phyloP scores from a whole-genome alignment of 2,797 vertebrate species.

The Schizopygopsis malacanthus region DNA sequence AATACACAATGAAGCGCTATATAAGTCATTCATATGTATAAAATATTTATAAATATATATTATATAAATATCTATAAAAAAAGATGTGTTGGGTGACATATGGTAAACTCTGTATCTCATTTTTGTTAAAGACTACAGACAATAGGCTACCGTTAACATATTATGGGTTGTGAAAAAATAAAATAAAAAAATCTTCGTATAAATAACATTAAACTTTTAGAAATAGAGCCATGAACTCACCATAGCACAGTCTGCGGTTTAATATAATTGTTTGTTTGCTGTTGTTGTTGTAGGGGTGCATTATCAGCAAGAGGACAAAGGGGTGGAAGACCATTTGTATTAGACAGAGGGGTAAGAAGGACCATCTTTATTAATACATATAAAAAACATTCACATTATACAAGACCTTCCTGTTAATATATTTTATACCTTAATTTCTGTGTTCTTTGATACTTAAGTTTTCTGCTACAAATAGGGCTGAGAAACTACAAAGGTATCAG shows the following conservation, averaged over 20 bases:
- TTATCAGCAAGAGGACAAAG: conserved; percentile 65
- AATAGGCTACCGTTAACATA: not conserved
- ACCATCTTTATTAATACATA: not conserved
- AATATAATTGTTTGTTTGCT: conserved; percentile 7
- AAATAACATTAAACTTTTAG: not conserved
- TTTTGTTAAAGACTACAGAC: not conserved
- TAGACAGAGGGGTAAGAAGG: conserved; percentile 70
- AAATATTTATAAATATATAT: too few relatives aligned
- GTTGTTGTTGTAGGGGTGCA: conserved; percentile 62
- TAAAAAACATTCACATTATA: not conserved
- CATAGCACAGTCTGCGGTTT: not conserved
- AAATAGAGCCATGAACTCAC: not conserved
- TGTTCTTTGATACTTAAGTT: conserved; percentile 43
- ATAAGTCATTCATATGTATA: too few relatives aligned
- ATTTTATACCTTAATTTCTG: not conserved
- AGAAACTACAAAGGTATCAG: conserved; percentile 56
- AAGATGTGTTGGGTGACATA: too few relatives aligned
- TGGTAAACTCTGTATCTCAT: not conserved
- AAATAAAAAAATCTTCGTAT: not conserved
- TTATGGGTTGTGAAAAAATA: not conserved
- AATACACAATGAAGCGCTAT: too few relatives aligned
- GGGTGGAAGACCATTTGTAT: conserved; percentile 59
- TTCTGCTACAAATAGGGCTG: conserved; percentile 21
- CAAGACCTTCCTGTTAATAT: not conserved
- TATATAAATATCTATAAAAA: too few relatives aligned